Base-by-base conservation (phyloP, 1,140 invertebrate genomes). In the Trachelipus rathkii region DNA sequence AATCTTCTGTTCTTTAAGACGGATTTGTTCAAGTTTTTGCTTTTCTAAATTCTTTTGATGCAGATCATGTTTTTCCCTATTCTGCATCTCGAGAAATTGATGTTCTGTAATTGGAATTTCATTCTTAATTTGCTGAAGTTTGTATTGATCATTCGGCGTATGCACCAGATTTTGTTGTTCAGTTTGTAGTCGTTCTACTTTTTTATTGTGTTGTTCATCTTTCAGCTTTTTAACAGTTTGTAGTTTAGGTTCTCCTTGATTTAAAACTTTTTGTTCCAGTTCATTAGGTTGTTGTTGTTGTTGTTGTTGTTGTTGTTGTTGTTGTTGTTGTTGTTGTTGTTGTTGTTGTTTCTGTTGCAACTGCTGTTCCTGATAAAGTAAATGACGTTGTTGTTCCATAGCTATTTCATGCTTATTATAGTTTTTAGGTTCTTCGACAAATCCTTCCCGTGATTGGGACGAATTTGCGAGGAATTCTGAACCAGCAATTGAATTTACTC, bases 401-500 rank as follows among this genome's bases (percentile, higher is more conserved):
- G 60, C 45, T 3, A 13, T 10, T 21, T 15, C 66, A n/a, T 43
- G 72, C 3, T 11, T 33, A 33, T 33, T 3, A 33, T 33, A 33
- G 33, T 33, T 33, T 33, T 33, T 33, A 33, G 33, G 1, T 33
- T 33, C 33, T 33, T 33, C 33, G 33, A 33, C 6, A 33, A 3
- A 6, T 33, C 33, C 33, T 33, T 33, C 33, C 6, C 33, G 33
- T 33, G 6, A 33, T 3, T 33, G 33, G 6, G 33, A 33, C 6
- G 33, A 33, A 23, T 13, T 44, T 21, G 53, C n/a, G 3, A n/a
- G 9, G 24, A 33, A 11, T 44, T 76, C 78, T 21, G 75, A 19
- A 21, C 44, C 73, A 15, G 70, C 68, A 13, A 79, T 44, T 15
- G 78, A 76, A 50, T 79, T 76, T 67, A 77, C 69, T 10, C 78